A percentile compares a stretch with the other conserved stretches of the same genome.
Evolutionary conservation across 2,797 vertebrate species (phyloP).

Genomic region (Syngnathus acus): DNA sequence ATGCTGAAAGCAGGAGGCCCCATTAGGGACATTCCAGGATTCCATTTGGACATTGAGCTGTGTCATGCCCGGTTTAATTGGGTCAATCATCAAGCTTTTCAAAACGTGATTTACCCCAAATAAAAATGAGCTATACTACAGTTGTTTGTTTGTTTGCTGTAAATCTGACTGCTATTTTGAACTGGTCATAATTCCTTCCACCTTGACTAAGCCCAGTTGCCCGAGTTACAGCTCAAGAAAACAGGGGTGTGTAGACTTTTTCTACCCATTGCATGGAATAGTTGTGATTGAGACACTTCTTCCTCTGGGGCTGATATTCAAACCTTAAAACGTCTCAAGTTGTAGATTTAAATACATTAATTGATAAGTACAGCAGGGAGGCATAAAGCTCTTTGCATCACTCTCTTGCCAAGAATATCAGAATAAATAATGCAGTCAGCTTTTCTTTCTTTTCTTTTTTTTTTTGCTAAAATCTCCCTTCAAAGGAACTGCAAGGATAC

Average conservation of each 20-base stretch:
- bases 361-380: constrained; percentile 4
- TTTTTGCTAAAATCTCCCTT: background rate
- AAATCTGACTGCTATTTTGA: background rate
- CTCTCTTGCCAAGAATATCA: background rate
- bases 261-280: background rate
- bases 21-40: no score
- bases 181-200: background rate
- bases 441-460: background rate
- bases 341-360: constrained; percentile 16
- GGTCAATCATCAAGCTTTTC: no score
- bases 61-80: no score
- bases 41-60: background rate
- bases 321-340: background rate
- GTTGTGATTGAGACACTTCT: background rate
- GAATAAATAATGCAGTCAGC: background rate
- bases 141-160: no score
- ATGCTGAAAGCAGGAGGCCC: no score
- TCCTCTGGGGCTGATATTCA: background rate
- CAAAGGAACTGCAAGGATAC: background rate
- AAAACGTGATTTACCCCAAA: no score
- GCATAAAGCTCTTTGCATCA: constrained; percentile 7
- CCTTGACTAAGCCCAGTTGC: background rate
- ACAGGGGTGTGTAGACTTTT: background rate
- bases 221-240: background rate
- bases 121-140: no score